Conservation (phyloP, 1,140 invertebrate species). For the Atta colombica region DNA sequence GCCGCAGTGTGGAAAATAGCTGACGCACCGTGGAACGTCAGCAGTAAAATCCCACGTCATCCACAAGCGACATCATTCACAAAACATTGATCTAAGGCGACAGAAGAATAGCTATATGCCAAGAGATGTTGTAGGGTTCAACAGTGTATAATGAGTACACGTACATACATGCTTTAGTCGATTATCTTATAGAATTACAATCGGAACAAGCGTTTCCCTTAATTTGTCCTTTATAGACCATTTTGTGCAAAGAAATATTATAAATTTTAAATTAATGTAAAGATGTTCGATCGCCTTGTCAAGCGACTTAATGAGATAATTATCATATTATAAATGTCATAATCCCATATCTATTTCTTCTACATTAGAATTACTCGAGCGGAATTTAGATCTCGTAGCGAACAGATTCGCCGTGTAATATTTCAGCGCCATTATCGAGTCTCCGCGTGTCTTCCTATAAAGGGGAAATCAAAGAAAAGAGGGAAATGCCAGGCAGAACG, state of each 20-base stretch:
- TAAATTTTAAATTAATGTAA: conserved; percentile 45
- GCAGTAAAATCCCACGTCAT: conserved; percentile 44
- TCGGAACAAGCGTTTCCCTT: conserved; percentile 24
- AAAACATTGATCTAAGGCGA: conserved; percentile 47
- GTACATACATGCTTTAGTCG: not conserved
- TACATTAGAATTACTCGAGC: conserved; percentile 17
- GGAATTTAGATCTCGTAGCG: conserved; percentile 41
- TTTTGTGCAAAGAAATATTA: conserved; percentile 46
- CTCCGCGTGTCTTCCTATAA: conserved; percentile 60
- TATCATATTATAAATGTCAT: not conserved
- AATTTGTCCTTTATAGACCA: conserved; percentile 36
- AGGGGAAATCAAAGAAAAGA: conserved; percentile 51
- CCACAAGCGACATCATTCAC: conserved; percentile 39
- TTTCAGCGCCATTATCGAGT: conserved; percentile 62
- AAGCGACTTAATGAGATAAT: conserved; percentile 21
- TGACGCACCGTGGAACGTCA: not conserved
- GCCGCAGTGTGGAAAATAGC: conserved; percentile 34
- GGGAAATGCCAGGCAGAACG: conserved; percentile 47
- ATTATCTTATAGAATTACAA: conserved; percentile 59
- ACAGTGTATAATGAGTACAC: conserved; percentile 11
- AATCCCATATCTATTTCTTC: not conserved
- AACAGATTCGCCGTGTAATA: conserved; percentile 45
- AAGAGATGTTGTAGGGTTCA: conserved; percentile 25
- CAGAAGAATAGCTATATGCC: conserved; percentile 22
- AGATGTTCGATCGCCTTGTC: conserved; percentile 41